Evolutionary conservation across 1,140 invertebrate genomes (phyloP), one percentile per base, ranked within the genome.

Genomic region (Hydropsyche tenuis): DNA sequence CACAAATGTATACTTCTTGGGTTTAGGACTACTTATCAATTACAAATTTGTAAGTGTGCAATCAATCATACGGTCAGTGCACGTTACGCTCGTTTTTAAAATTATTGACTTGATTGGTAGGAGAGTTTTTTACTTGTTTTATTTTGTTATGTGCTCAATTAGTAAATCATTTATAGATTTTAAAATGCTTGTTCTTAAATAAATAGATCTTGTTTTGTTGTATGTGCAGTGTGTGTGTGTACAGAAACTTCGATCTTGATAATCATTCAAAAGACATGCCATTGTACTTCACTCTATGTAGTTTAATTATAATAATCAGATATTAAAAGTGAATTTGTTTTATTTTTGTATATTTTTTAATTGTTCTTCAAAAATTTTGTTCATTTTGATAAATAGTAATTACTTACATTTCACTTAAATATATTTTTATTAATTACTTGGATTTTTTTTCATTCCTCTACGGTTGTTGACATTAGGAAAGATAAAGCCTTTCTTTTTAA

Each of bases 11-110:
- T 65, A 65, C 27, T 43, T 25, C 42, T 43, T 18, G 16, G 30
- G 30, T n/a, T n/a, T 42, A 65, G 22, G 63, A 25, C 27, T 65
- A 65, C 16, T 65, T 65, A 30, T 43, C 63, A 42, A 62, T 25
- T 48, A 68, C 45, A 68, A 18, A 68, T 22, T 68, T 37, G 43
- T 42, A 63, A n/a, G 11, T 42, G 42, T 65, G 63, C 63, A 43
- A 65, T 45, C 30, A 25, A 37, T n/a, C 25, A 16, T 42, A 30
- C n/a, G 3, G 30, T 37, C 9, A 4, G 30, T 9, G 9, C 9
- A 9, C 9, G 30, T 37, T 4, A 25, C 7, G 23, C 23, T 25
- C 20, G 25, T 25, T 60, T 25, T 60, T 60, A 60, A 60, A 60
- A 60, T 65, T 43, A 43, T 65, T 46, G 63, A 43, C 43, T 42